Evolutionary conservation across 2,113 vertebrate species (phyloP).

Genomic region (Haliaeetus leucogaster): DNA sequence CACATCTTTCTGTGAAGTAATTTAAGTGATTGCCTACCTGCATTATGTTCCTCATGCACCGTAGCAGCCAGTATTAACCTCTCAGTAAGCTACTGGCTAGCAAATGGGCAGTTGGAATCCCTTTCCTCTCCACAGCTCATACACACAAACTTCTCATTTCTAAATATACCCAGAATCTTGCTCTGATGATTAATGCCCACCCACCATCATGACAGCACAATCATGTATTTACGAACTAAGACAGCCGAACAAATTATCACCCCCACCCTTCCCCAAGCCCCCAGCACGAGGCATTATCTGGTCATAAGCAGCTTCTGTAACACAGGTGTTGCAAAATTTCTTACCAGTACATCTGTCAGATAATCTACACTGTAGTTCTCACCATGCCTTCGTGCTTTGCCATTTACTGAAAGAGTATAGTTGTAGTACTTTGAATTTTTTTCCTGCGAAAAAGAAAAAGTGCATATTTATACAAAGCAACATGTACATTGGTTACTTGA

Average conservation of each 20-base stretch:
- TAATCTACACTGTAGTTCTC: constrained; percentile 92
- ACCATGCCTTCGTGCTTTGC: constrained; percentile 85
- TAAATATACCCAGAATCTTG: neutral
- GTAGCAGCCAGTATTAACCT: neutral
- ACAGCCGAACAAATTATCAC: neutral
- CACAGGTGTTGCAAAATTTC: neutral
- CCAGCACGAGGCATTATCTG: neutral
- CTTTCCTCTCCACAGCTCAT: neutral
- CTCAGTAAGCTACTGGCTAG: neutral
- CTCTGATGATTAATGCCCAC: neutral
- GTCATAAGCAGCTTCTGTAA: neutral
- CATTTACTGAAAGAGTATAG: constrained; percentile 95
- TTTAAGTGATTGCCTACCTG: neutral
- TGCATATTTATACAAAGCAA: neutral
- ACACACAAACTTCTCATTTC: neutral
- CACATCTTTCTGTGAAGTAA: neutral
- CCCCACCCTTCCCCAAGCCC: neutral
- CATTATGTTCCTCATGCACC: neutral
- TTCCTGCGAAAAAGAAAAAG: constrained; percentile 75
- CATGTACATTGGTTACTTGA: fast-evolving
- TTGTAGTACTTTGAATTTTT: constrained; percentile 98
- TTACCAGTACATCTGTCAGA: constrained; percentile 94
- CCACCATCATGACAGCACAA: neutral
- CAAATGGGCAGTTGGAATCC: neutral
- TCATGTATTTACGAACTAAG: neutral